Evolutionary conservation across 92 coral and sea anemone genomes (phyloP).

Genomic region (Siderastrea siderea): DNA sequence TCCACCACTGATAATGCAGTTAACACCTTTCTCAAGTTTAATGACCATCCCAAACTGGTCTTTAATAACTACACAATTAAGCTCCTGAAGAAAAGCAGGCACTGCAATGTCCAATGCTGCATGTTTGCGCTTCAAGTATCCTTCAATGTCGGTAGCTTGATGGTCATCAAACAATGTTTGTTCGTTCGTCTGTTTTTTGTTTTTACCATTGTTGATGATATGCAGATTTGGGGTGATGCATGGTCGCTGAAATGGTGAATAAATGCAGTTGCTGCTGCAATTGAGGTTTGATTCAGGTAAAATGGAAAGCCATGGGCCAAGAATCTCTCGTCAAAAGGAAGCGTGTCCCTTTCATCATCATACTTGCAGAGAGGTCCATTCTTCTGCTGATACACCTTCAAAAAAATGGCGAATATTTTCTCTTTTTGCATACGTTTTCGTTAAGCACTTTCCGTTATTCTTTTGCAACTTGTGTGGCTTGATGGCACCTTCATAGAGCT

Average conservation of each 20-base stretch:
- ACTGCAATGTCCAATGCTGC: neutral
- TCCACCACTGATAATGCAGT: conserved; percentile 36
- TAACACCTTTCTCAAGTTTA: conserved; percentile 33
- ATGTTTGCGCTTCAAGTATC: neutral
- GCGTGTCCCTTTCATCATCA: conserved; percentile 20
- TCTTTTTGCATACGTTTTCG: conserved; percentile 74
- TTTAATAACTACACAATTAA: conserved; percentile 25
- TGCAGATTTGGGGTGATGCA: conserved; percentile 25
- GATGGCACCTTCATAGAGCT: conserved; percentile 75
- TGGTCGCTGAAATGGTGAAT: conserved; percentile 20
- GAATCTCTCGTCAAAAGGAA: conserved; percentile 30
- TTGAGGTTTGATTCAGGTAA: conserved; percentile 58
- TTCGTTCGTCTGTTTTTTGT: no score
- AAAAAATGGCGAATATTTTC: conserved; percentile 61
- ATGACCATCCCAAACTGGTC: conserved; percentile 54
- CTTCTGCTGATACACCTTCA: conserved; percentile 24
- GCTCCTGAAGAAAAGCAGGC: conserved; percentile 28
- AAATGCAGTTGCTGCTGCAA: conserved; percentile 53
- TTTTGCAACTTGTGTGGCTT: conserved; percentile 74
- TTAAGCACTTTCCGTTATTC: conserved; percentile 79
- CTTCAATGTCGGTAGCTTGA: conserved; percentile 39
- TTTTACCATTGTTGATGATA: conserved; percentile 44
- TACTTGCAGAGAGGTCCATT: conserved; percentile 69
- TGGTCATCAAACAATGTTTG: conserved; percentile 5
- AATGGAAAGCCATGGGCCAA: conserved; percentile 25